Conservation (phyloP, 2,888 invertebrate genomes). For the Hartigia nigra region DNA sequence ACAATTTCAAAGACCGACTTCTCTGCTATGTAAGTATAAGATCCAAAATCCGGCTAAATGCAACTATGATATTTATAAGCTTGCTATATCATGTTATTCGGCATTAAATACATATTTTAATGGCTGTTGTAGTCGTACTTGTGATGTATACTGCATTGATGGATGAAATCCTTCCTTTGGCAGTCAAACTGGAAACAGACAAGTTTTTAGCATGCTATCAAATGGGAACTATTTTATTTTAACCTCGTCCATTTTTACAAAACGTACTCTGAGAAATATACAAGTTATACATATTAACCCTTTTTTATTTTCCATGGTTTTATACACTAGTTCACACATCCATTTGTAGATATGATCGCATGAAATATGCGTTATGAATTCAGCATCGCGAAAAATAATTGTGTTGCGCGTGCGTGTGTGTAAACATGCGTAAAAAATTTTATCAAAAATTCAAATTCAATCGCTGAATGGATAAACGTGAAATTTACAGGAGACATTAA, state of each 20-base stretch:
- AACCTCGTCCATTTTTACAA: neutral
- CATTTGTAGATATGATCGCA: too few relatives aligned
- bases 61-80: neutral
- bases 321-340: too few relatives aligned
- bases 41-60: neutral
- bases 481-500: too few relatives aligned
- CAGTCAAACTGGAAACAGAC: slow-evolving; percentile 34
- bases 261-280: neutral
- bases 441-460: neutral
- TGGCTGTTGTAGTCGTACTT: slow-evolving; percentile 33
- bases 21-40: neutral
- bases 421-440: neutral
- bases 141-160: slow-evolving; percentile 43
- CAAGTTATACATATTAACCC: neutral
- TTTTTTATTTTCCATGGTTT: too few relatives aligned
- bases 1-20: neutral
- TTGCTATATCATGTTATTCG: neutral
- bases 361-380: too few relatives aligned
- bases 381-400: too few relatives aligned
- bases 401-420: too few relatives aligned
- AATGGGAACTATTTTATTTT: neutral
- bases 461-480: neutral
- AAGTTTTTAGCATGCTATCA: neutral
- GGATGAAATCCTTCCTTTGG: slow-evolving; percentile 43
- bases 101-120: slow-evolving; percentile 1